Conservation (phyloP, 1,140 invertebrate genomes). For the Rhagoletis pomonella region DNA sequence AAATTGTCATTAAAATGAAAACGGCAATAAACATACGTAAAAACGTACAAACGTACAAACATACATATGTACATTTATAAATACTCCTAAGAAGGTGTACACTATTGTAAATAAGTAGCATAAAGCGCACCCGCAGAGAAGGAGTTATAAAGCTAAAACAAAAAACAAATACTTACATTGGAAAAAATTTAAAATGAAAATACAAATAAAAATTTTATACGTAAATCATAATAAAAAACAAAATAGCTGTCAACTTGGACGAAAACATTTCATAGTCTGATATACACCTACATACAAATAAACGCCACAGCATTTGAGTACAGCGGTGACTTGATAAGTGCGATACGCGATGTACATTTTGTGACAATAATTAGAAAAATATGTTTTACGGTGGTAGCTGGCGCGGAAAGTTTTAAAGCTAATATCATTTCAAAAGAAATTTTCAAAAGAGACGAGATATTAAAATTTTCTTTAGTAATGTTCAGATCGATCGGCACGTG, state of each 20-base stretch:
- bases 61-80: too few species aligned
- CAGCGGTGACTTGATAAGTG: too few species aligned
- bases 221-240: slow-evolving; percentile 19
- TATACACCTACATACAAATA: slow-evolving; percentile 35
- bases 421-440: too few species aligned
- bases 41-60: background rate
- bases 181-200: background rate
- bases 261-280: slow-evolving; percentile 45
- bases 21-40: background rate
- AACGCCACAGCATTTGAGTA: too few species aligned
- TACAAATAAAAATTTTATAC: background rate
- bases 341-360: too few species aligned
- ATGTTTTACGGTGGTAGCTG: too few species aligned
- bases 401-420: too few species aligned
- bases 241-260: slow-evolving; percentile 31
- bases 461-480: too few species aligned
- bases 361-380: too few species aligned
- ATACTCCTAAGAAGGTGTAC: background rate
- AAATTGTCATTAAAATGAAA: slow-evolving; percentile 50
- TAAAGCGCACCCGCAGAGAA: background rate
- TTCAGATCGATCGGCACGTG: too few species aligned
- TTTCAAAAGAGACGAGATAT: too few species aligned
- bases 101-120: too few species aligned
- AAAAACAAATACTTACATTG: background rate
- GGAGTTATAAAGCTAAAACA: slow-evolving; percentile 20